Evolutionary conservation across 2,888 invertebrate species (phyloP).

Genomic region (Epinotia demarniana): DNA sequence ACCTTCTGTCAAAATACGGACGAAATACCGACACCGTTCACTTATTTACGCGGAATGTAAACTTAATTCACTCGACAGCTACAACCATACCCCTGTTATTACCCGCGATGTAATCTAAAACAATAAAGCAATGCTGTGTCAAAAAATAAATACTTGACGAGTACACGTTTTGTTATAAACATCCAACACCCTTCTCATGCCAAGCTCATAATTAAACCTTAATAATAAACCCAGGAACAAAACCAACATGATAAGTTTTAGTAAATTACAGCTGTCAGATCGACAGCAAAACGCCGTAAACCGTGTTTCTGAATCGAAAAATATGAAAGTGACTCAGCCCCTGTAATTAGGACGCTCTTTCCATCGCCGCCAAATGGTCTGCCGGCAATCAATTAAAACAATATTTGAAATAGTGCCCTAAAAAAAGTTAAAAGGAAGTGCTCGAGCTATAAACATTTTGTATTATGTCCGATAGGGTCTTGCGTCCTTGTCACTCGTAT

Average conservation of each 20-base stretch:
- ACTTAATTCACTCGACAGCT: background rate
- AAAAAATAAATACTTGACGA: slow-evolving; percentile 24
- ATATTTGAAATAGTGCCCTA: slow-evolving; percentile 82
- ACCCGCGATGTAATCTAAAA: background rate
- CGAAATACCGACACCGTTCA: too few species aligned
- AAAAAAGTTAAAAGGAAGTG: slow-evolving; percentile 78
- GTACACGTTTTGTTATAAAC: slow-evolving; percentile 18
- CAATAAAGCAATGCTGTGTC: slow-evolving; percentile 15
- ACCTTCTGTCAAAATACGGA: too few species aligned
- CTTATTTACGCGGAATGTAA: background rate
- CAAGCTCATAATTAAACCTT: slow-evolving; percentile 44
- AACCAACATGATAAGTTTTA: slow-evolving; percentile 67
- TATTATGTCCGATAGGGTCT: slow-evolving; percentile 64
- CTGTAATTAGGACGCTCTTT: slow-evolving; percentile 71
- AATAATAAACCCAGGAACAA: slow-evolving; percentile 49
- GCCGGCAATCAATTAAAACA: slow-evolving; percentile 83
- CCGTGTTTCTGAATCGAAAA: slow-evolving; percentile 62
- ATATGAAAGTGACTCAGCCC: slow-evolving; percentile 65
- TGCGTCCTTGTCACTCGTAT: slow-evolving; percentile 53
- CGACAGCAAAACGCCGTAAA: slow-evolving; percentile 57
- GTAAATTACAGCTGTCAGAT: slow-evolving; percentile 70
- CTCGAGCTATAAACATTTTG: slow-evolving; percentile 77
- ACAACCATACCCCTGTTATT: background rate
- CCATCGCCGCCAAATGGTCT: slow-evolving; percentile 78
- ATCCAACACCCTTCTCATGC: slow-evolving; percentile 33